Evolutionary conservation across 2,888 invertebrate genomes (phyloP), one percentile per base, ranked within the genome.

Genomic region (Perizoma affinitatum): DNA sequence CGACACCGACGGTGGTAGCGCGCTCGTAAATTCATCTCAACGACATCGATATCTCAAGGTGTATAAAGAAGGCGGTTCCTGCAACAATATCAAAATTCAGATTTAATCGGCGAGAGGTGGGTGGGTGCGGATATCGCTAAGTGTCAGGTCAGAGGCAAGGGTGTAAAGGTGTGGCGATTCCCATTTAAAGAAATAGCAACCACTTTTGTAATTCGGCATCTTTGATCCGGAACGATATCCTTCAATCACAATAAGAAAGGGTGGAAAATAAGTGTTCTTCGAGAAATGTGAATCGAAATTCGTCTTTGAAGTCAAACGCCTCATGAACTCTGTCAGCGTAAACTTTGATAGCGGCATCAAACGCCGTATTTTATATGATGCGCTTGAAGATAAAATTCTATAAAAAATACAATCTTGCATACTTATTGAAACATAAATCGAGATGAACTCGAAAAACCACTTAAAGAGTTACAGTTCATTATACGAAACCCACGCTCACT

Each of bases 401-500:
- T 77, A 79, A 80, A 78, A 80, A 82, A 82, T 74, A 82, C 80
- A 82, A 80, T 80, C 80, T 82, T 80, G 81, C 79, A 82, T 79
- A 80, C 77, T 79, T 82, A 84, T 85, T 84, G 79, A 82, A 82
- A 84, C 83, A 87, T 88, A 87, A 87, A 87, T 87, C 80, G 84
- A 77, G 75, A 79, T 81, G 79, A 85, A 86, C 87, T 84, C 79
- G 84, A 84, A 84, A 87, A 86, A 82, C 87, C 86, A 88, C 87
- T 88, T 87, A 81, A 83, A 86, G 82, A 81, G 80, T 81, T 77
- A 82, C 78, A 83, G 78, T 78, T 80, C 83, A 86, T 84, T 86
- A 87, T 82, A 74, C 75, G 70, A 83, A 80, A 79, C 87, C 87
- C 83, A 86, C 85, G 84, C 86, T 79, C 74, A 78, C 76, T 78